Evolutionary conservation across 2,797 vertebrate genomes (phyloP).

Genomic region (Gambelia wislizenii): DNA sequence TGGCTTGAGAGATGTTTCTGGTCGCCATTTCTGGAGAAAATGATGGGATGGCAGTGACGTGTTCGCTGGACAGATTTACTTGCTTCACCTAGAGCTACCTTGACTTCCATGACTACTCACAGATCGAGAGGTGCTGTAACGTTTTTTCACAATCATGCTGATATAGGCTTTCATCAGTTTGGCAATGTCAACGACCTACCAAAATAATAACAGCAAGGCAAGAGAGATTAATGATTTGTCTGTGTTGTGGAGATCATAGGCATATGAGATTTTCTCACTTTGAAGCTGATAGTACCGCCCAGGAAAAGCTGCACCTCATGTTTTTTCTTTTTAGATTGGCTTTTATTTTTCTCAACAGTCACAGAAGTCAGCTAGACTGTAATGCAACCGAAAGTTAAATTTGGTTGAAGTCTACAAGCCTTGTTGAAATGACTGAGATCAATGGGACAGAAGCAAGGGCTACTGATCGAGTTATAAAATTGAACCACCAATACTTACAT

Average conservation of each 20-base stretch:
- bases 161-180: conserved; percentile 99
- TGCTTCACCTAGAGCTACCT: conserved; percentile 88
- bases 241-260: neutral
- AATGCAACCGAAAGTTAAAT: neutral
- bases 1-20: conserved; percentile 23
- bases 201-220: conserved; percentile 29
- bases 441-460: neutral
- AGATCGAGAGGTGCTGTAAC: conserved; percentile 93
- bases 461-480: conserved; percentile 15
- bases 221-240: neutral
- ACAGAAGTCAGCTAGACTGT: neutral
- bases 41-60: neutral
- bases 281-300: neutral
- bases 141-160: conserved; percentile 98
- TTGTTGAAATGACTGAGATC: neutral
- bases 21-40: neutral
- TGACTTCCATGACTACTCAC: conserved; percentile 91
- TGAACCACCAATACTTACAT: neutral
- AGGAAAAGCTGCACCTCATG: neutral
- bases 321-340: neutral
- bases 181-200: conserved; percentile 95
- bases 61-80: conserved; percentile 4
- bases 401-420: neutral
- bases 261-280: neutral
- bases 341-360: neutral